Conservation (phyloP, 2,113 vertebrate species). For the Oreotragus oreotragus region DNA sequence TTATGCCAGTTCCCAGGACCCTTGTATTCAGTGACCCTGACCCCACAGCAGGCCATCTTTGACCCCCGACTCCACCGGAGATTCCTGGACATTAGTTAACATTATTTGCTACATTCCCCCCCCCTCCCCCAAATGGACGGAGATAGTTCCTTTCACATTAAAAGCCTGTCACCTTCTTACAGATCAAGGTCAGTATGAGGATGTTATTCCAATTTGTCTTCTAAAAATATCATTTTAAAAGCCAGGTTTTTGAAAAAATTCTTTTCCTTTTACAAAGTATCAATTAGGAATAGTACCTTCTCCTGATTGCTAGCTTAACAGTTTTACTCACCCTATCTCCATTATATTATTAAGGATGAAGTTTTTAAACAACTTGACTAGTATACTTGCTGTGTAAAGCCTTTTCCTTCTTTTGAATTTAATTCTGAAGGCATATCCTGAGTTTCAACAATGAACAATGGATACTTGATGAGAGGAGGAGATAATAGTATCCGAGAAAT, state of each 20-base stretch:
- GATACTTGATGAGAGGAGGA: constrained; percentile 24
- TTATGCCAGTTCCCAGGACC: not conserved
- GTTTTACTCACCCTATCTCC: constrained; percentile 59
- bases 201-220: constrained; percentile 40
- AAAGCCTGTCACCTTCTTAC: constrained; percentile 7
- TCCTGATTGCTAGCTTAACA: constrained; percentile 60
- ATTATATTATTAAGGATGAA: constrained; percentile 60
- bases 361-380: constrained; percentile 63
- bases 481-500: not conserved
- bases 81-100: not conserved
- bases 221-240: constrained; percentile 58
- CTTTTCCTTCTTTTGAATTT: constrained; percentile 53
- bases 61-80: accelerated
- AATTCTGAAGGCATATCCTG: constrained; percentile 47
- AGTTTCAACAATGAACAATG: constrained; percentile 56
- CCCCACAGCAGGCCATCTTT: not conserved
- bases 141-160: constrained; percentile 23
- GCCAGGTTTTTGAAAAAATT: constrained; percentile 22
- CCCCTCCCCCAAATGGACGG: not conserved
- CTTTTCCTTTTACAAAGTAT: constrained; percentile 48
- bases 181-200: constrained; percentile 25
- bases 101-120: not conserved
- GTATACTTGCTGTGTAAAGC: constrained; percentile 13
- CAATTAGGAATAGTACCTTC: not conserved
- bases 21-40: not conserved